A percentile compares a stretch with the other conserved stretches of the same genome.
Conservation (phyloP, 2,797 vertebrate genomes). For the Ibycter americanus region DNA sequence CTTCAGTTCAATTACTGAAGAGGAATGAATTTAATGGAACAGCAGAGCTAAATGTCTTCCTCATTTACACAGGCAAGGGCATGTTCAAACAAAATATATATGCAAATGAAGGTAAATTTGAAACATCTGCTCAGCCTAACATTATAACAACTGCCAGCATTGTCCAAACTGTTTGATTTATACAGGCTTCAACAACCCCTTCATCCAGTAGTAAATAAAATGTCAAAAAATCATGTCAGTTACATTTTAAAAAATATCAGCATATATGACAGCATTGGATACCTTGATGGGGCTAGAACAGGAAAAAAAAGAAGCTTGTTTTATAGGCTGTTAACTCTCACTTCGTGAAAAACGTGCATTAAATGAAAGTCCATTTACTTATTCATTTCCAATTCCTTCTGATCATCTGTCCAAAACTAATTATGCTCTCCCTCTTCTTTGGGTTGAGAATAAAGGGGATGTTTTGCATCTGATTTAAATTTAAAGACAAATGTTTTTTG, state of each 20-base stretch:
- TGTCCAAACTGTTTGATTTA: slow-evolving; percentile 79
- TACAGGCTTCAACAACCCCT: slow-evolving; percentile 83
- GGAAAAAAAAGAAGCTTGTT: background rate
- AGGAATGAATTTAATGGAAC: slow-evolving; percentile 75
- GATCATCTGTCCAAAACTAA: slow-evolving; percentile 46
- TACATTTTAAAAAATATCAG: background rate
- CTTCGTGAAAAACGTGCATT: slow-evolving; percentile 1
- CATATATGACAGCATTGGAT: slow-evolving; percentile 31
- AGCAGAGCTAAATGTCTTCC: slow-evolving; percentile 68
- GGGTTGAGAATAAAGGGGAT: background rate
- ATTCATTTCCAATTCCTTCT: slow-evolving; percentile 32
- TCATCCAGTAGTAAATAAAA: slow-evolving; percentile 75
- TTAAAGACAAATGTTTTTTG: background rate
- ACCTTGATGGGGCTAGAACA: background rate
- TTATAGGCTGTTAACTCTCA: background rate
- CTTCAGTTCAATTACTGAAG: slow-evolving; percentile 68
- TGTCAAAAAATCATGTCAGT: slow-evolving; percentile 77
- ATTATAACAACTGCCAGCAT: slow-evolving; percentile 79
- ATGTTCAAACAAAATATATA: slow-evolving; percentile 86
- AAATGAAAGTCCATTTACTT: slow-evolving; percentile 34
- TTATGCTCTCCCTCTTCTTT: slow-evolving; percentile 3
- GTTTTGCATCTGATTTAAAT: background rate
- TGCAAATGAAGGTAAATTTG: slow-evolving; percentile 88
- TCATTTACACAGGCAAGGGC: slow-evolving; percentile 86
- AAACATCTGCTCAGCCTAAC: slow-evolving; percentile 90